A percentile compares a stretch with the other conserved stretches of the same genome.
Conservation (phyloP, 2,888 invertebrate species). For the Myopa tessellatipennis region DNA sequence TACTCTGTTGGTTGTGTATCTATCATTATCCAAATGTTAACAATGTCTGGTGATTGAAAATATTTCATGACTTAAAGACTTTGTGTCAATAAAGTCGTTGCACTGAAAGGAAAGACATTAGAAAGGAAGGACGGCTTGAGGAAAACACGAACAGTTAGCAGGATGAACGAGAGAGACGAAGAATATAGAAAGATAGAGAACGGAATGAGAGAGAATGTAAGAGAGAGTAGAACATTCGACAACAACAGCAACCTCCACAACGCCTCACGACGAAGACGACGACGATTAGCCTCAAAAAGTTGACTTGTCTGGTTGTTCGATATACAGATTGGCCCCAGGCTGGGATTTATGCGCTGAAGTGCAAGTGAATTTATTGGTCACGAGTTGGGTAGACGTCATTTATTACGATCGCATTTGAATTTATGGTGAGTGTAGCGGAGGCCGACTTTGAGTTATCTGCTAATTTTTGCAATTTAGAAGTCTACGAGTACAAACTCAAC, state of each 20-base stretch:
- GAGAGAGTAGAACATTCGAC: neutral
- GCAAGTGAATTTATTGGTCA: slow-evolving; percentile 48
- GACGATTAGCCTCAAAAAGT: slow-evolving; percentile 28
- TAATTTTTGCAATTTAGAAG: slow-evolving; percentile 26
- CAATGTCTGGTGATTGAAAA: slow-evolving; percentile 4
- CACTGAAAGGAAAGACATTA: neutral
- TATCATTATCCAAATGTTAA: neutral
- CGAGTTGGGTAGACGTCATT: slow-evolving; percentile 49
- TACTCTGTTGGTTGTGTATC: too few relatives aligned
- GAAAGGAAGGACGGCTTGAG: neutral
- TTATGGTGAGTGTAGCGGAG: slow-evolving; percentile 46
- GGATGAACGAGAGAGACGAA: neutral
- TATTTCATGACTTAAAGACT: slow-evolving; percentile 9
- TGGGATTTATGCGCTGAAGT: slow-evolving; percentile 33
- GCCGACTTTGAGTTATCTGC: slow-evolving; percentile 49
- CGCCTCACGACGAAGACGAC: neutral
- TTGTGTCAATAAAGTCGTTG: slow-evolving; percentile 24
- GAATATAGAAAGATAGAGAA: too few relatives aligned
- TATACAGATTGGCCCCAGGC: slow-evolving; percentile 21
- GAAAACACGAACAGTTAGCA: too few relatives aligned
- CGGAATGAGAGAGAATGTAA: neutral
- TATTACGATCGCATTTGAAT: slow-evolving; percentile 51
- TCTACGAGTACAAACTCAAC: neutral
- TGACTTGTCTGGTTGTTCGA: slow-evolving; percentile 25
- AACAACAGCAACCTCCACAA: neutral